Evolutionary conservation across 2,888 invertebrate species (phyloP), one percentile per base, ranked within the genome.

Genomic region (Agriopis leucophaearia): DNA sequence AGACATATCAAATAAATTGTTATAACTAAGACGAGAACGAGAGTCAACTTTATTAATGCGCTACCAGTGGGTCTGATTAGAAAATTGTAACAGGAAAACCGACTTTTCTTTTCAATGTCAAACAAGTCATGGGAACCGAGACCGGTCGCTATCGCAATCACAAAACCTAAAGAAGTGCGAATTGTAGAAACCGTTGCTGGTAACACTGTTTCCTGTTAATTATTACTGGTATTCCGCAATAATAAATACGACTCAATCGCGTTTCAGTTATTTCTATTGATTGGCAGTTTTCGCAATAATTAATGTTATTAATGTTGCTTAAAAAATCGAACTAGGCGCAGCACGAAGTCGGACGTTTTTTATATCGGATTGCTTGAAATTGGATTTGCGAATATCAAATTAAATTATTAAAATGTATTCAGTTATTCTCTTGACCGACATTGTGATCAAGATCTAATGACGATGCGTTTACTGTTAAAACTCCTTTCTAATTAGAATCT

Each of bases 141-240:
- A 65, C 65, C 63, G 55, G 60, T 57, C 36, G 51, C 15, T 52
- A 58, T 62, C 60, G 51, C 54, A 16, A 59, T 18, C 66, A 48
- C 59, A 57, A 52, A 69, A 64, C 62, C 66, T 62, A 68, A 27
- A 58, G 66, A 68, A 1, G 8, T 60, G 73, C 61, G 54, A 67
- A 71, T 70, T 73, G 75, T 56, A 60, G 12, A 50, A 57, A 65
- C 65, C 61, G 57, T 62, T 61, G 78, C 58, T 71, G 78, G 78
- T 79, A 81, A 74, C 77, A 77, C 74, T 66, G 71, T 83, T 83
- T 83, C 83, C 83, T 81, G 82, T 75, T 73, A 74, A 76, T 73
- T 66, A 66, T 70, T 71, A 74, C 72, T 72, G 70, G 73, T 77
- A 74, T 74, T 72, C 71, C 64, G 74, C 68, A 76, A 78, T 81